Conservation (phyloP, 2,888 invertebrate species). For the Embidobia sp. region DNA sequence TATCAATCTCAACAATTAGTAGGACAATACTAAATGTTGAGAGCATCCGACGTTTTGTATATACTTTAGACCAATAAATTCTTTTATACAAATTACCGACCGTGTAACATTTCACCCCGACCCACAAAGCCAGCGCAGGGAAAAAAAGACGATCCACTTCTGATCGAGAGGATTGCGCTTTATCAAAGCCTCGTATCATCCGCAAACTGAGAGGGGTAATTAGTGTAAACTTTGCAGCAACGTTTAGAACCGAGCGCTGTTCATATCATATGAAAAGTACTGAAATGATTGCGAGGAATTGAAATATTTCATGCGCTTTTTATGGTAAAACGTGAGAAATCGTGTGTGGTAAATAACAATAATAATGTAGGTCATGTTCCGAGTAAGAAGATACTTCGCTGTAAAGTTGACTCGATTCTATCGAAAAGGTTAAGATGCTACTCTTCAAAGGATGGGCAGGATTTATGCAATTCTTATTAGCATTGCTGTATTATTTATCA, state of each 20-base stretch:
- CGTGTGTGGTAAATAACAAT: slow-evolving; percentile 49
- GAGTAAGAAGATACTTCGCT: slow-evolving; percentile 49
- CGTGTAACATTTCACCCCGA: too few relatives aligned
- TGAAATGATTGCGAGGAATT: too few relatives aligned
- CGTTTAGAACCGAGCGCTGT: too few relatives aligned
- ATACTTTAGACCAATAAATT: slow-evolving; percentile 81
- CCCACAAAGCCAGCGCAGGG: too few relatives aligned
- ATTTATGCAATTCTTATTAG: slow-evolving; percentile 64
- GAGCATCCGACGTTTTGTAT: slow-evolving; percentile 73
- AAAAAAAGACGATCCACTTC: too few relatives aligned
- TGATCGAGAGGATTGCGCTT: too few relatives aligned
- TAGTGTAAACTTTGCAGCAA: too few relatives aligned
- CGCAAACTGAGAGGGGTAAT: too few relatives aligned
- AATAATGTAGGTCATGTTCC: slow-evolving; percentile 60
- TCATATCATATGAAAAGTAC: too few relatives aligned
- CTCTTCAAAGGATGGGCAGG: slow-evolving; percentile 58
- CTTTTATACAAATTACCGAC: slow-evolving; percentile 69
- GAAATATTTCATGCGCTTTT: slow-evolving; percentile 47
- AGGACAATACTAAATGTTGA: slow-evolving; percentile 70
- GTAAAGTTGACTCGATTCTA: slow-evolving; percentile 57
- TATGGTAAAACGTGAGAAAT: slow-evolving; percentile 50
- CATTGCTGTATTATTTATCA: slow-evolving; percentile 45
- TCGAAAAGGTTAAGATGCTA: slow-evolving; percentile 59
- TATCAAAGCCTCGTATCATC: too few relatives aligned
- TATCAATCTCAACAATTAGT: slow-evolving; percentile 74